Evolutionary conservation across 2,113 vertebrate genomes (phyloP), one percentile per base, ranked within the genome.

Genomic region (Serilophus lunatus): DNA sequence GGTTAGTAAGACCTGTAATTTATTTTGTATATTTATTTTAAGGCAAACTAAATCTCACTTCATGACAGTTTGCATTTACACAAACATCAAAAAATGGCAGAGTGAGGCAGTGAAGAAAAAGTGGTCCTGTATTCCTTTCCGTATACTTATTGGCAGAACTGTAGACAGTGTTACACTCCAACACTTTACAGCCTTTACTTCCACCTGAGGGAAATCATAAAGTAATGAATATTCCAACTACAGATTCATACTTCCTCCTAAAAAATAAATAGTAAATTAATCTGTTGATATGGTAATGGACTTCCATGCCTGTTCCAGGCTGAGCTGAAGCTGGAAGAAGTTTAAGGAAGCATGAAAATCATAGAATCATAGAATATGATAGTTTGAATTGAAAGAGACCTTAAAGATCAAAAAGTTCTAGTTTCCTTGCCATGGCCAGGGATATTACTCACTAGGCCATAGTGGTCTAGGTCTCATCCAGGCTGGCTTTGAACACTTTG

Each of bases 231-330:
- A 51, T 38, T 38, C 12, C 22, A 66, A 29, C 2, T 24, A 29
- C 12, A 44, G 3, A 20, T 47, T 74, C 18, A 23, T 19, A 57
- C 6, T 56, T 15, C 5, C 4, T n/a, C 12, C 0, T 0, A 3
- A 38, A 57, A 44, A 35, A 3, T 36, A 10, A 50, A 7, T 42
- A 54, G 5, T 51, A 83, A 22, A 9, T 57, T 82, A 8, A 47
- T n/a, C 24, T 45, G 10, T 33, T 60, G 9, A 31, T 50, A 16
- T 1, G 9, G 1, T 57, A 61, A 66, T 49, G 18, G 64, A 51
- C 11, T 77, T 53, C 12, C 14, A 44, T 35, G 19, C 8, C 5
- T 49, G 8, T 33, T 4, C 13, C 9, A 6, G 18, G 10, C 9
- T 69, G 15, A 5, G 15, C 13, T 63, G 28, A 44, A n/a, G 5